These are phyloP conservation scores for Danaus melanippus DNA, from an alignment of 1,140 invertebrate genomes.

Conservation along the genomic window DNA sequence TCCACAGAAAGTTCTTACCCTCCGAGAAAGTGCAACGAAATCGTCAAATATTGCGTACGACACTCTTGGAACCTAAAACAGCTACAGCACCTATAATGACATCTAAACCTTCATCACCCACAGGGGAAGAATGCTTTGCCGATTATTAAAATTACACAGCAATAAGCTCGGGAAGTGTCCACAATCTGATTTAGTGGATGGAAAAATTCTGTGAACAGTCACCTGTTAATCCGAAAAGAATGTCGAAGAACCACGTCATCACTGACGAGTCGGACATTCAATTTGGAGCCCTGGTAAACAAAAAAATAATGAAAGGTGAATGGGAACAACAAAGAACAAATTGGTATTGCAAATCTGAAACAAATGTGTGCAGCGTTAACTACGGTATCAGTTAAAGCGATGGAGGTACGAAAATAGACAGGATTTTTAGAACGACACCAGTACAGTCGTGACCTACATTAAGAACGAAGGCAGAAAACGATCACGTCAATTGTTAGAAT, in stretches of 20 bases:
- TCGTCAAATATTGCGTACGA: conserved; percentile 5
- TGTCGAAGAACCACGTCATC: conserved; percentile 3
- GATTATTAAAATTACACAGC: conserved; percentile 21
- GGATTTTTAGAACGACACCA: no score
- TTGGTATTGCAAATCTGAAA: no score
- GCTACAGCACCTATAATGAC: no score
- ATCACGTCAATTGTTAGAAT: conserved; percentile 27
- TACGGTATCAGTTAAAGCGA: no score
- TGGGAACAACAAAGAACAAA: no score
- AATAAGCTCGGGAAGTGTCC: not conserved
- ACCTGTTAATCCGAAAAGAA: not conserved
- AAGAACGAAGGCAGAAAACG: conserved; percentile 24
- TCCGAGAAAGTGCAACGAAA: conserved; percentile 10
- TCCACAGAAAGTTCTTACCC: conserved; percentile 14
- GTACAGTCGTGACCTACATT: no score
- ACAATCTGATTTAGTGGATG: no score
- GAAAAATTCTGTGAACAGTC: no score
- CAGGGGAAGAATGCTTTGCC: conserved; percentile 55
- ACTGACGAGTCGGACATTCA: conserved; percentile 9
- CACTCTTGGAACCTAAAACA: not conserved
- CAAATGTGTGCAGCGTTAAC: no score
- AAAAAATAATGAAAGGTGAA: not conserved
- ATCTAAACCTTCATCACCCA: conserved; percentile 44
- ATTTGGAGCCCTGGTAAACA: conserved; percentile 6
- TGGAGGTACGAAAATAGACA: no score